These are phyloP conservation scores for Neodon shergylaensis DNA, from an alignment of 2,113 vertebrate genomes.

Conservation along the genomic window DNA sequence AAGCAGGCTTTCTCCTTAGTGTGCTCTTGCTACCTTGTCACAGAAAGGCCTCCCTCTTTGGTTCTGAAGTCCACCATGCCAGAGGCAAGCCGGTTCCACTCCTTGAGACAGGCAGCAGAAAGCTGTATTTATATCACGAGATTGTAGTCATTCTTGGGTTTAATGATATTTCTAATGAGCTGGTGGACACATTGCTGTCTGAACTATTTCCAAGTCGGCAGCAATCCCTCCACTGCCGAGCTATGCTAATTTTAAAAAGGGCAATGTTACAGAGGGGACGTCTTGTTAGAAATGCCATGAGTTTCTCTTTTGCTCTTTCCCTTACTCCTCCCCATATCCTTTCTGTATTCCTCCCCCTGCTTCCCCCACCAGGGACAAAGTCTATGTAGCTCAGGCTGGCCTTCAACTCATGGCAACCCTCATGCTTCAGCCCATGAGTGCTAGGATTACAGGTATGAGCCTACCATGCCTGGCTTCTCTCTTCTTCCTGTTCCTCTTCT, in stretches of 20 bases:
- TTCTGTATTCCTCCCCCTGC: background rate
- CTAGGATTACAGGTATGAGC: background rate
- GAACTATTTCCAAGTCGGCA: conserved; percentile 60
- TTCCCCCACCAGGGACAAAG: background rate
- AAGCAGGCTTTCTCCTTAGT: background rate
- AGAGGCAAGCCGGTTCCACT: background rate
- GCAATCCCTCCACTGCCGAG: conserved; percentile 2
- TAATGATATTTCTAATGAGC: conserved; percentile 56
- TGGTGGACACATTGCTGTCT: conserved; percentile 31
- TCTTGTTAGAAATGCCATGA: background rate
- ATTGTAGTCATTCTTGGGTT: conserved; percentile 48
- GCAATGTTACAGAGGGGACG: background rate
- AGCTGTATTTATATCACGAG: background rate
- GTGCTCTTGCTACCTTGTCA: conserved; percentile 15
- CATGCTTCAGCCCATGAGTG: background rate
- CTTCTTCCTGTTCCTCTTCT: background rate
- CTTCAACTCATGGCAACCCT: too few species aligned
- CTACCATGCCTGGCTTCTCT: background rate
- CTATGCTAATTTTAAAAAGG: conserved; percentile 42
- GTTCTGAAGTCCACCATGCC: conserved; percentile 11
- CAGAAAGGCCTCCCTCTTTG: background rate
- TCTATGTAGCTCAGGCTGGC: background rate
- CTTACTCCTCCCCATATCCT: background rate
- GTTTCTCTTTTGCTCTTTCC: background rate
- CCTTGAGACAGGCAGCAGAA: background rate